Percentiles rank a stretch among this genome's conserved stretches.
Evolutionary conservation across 2,797 vertebrate genomes (phyloP).

Genomic region (Myotis planiceps): DNA sequence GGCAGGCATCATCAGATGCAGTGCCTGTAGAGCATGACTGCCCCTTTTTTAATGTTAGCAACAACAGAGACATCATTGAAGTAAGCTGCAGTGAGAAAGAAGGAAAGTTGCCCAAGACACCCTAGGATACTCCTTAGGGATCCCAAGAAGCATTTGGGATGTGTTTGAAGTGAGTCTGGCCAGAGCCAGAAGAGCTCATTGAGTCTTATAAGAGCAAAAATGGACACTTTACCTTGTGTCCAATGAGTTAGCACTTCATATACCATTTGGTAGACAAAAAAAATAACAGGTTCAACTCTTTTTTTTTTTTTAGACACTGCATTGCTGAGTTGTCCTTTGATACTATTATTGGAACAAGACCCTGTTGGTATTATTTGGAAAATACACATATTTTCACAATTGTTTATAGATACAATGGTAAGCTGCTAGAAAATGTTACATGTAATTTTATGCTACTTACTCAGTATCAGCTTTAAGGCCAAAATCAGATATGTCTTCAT

Average conservation of each 20-base stretch:
- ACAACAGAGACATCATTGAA: background rate
- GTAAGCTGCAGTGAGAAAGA: background rate
- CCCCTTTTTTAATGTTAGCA: background rate
- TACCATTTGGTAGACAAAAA: background rate
- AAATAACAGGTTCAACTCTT: background rate
- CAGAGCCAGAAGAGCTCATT: background rate
- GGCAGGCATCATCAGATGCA: background rate
- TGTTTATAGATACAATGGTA: conserved; percentile 5
- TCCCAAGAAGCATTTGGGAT: background rate
- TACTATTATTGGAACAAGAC: background rate
- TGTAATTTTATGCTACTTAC: conserved; percentile 78
- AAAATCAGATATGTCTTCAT: conserved; percentile 81
- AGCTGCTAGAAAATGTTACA: conserved; percentile 31
- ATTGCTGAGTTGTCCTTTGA: background rate
- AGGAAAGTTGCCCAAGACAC: background rate
- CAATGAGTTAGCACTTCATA: conserved; percentile 12
- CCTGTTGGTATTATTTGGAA: background rate
- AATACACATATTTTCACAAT: background rate
- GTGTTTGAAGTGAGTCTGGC: background rate
- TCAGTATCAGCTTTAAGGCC: conserved; percentile 70
- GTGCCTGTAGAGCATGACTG: background rate
- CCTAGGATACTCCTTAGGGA: background rate
- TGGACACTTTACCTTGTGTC: background rate
- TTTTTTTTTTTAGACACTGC: background rate
- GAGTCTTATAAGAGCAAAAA: background rate